Evolutionary conservation across 2,888 invertebrate species (phyloP), one percentile per base, ranked within the genome.

Genomic region (Fissipunctia ypsillon): DNA sequence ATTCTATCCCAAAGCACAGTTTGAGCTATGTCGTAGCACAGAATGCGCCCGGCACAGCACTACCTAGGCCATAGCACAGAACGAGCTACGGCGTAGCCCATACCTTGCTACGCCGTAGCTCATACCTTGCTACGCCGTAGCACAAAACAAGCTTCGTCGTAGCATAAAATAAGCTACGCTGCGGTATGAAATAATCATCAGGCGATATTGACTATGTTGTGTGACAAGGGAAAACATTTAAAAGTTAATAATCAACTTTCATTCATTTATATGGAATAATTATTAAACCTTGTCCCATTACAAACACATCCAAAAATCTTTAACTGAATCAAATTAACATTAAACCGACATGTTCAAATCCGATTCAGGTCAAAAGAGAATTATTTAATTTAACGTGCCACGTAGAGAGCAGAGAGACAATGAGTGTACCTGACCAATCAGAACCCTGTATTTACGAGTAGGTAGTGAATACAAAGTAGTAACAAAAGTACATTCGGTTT

Each of bases 381-480:
- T 41, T 3, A 61, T 56, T 48, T 60, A 56, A 14, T 69, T 45
- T 4, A 12, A 69, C 50, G 7, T 19, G 22, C 35, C 48, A 57
- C 56, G 41, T 56, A 56, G 60, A 28, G 14, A 54, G 45, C 38
- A 14, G 41, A 35, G 70, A 43, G n/a, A 19, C 60, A 48, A 56
- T 50, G 3, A 48, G 16, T 60, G 31, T 45, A 38, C 28, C 45
- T 45, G 71, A 43, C 68, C 77, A 78, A 76, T 76, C 61, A 76
- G 28, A 38, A 56, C 14, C 9, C 48, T 61, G 50, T 22, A 57
- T 59, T 57, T 7, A 52, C 79, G 52, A 52, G 31, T 1, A 14
- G 22, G 31, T 1, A 14, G 22, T 45, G 79, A 71, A 79, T 79
- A 79, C 63, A 64, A 64, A 76, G 25, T 22, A 25, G 50, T 48